Base-by-base conservation (phyloP, 2,888 invertebrate genomes). In the Sycophila texana region DNA sequence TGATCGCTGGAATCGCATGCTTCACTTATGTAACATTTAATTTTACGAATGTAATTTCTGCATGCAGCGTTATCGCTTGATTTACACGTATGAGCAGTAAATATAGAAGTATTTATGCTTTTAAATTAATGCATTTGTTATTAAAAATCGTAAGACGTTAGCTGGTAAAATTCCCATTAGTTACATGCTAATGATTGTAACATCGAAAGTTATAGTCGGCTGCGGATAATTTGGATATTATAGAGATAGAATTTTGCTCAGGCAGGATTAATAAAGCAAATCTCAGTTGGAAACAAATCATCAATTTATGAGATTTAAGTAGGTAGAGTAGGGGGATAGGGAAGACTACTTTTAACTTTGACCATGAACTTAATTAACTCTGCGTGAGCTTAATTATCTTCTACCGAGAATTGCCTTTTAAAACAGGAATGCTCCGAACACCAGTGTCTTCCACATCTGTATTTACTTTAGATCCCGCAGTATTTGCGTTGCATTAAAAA, bases 281-380 rank as follows among this genome's bases (percentile, higher is more conserved):
- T 74, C 68, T 39, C 70, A 30, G 68, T 65, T 74, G 18, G 55
- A 49, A 76, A 39, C 55, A 53, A 70, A 70, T 55, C 22, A 18
- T 61, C 68, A 65, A 76, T 63, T 70, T 71, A 72, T 71, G 16
- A 14, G 47, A 16, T 14, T 49, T 16, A 55, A 68, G 61, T 67
- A 60, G 75, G 30, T 68, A 60, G 49, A 51, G 67, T 66, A 66
- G 67, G 26, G 26, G 60, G 18, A 68, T 14, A 68, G 60, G 20
- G 47, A 74, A 66, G 65, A 63, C 70, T 65, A 58, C 51, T 63
- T 67, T 80, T 75, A 78, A 75, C 78, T 75, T 39, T 81, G 81
- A 76, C 81, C 79, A n/a, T 81, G 79, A 81, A 81, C 81, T 79
- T 76, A 81, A 81, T 81, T 79, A 81, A 72, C 75, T 67, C 68